Percentiles rank a stretch among this genome's conserved stretches.
Evolutionary conservation across 2,113 vertebrate genomes (phyloP).

Genomic region (Ctenodactylus gundi): DNA sequence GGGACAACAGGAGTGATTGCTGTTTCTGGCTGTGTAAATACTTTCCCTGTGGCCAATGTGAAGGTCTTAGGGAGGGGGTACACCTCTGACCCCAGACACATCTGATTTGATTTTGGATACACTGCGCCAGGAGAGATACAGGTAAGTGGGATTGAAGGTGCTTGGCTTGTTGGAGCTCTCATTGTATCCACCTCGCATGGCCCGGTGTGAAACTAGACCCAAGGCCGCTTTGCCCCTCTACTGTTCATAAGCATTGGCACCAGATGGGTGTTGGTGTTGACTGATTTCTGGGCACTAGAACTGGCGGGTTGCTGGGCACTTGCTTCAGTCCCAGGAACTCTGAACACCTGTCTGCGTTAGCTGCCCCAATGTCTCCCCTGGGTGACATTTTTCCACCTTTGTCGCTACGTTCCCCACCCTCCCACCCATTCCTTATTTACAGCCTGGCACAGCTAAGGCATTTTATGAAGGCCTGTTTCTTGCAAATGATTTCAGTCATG

Average conservation of each 20-base stretch:
- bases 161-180: background rate
- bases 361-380: background rate
- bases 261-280: rapidly evolving
- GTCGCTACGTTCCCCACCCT: background rate
- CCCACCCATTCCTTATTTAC: background rate
- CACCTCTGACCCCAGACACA: rapidly evolving
- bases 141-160: background rate
- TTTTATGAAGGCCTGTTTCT: background rate
- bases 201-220: background rate
- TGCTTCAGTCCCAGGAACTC: background rate
- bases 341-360: background rate
- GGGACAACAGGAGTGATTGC: background rate
- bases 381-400: background rate
- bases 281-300: background rate
- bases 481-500: background rate
- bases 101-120: background rate
- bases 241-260: background rate
- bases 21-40: background rate
- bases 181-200: no score
- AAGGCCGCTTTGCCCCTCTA: background rate
- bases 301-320: background rate
- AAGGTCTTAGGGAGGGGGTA: no score
- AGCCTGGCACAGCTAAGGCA: background rate
- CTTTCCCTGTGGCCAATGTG: background rate
- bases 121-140: rapidly evolving